phyloP scores from a whole-genome alignment of 2,113 vertebrate species.

The Anguilla rostrata region DNA sequence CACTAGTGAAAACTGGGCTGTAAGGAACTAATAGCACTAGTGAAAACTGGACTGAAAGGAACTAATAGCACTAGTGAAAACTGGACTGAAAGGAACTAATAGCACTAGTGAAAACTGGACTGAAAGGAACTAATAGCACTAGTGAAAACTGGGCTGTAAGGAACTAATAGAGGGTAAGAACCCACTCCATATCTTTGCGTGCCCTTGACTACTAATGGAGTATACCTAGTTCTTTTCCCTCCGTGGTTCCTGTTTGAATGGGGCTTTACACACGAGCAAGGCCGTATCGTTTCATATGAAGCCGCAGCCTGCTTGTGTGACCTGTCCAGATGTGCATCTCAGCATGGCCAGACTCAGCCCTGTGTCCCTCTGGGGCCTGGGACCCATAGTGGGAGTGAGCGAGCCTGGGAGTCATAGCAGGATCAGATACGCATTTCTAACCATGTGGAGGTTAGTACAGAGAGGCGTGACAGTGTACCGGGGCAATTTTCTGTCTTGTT shows the following conservation, averaged over 20 bases:
- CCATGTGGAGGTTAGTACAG: constrained; percentile 16
- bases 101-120: too few relatives aligned
- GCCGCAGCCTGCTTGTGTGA: not conserved
- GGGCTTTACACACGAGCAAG: too few relatives aligned
- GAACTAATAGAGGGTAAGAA: not conserved
- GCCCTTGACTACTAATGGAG: not conserved
- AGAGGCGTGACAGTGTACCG: constrained; percentile 16
- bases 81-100: too few relatives aligned
- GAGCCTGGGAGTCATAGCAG: not conserved
- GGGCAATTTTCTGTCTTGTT: constrained; percentile 28
- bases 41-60: too few relatives aligned
- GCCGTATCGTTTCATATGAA: too few relatives aligned
- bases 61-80: too few relatives aligned
- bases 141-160: not conserved
- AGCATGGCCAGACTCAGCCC: not conserved
- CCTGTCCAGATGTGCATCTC: not conserved
- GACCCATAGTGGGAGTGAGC: not conserved
- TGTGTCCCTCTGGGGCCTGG: not conserved
- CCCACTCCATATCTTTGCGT: not conserved
- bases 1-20: too few relatives aligned
- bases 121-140: not conserved
- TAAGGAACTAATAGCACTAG: too few relatives aligned
- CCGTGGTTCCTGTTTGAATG: not conserved
- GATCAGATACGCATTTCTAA: not conserved
- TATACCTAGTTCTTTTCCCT: not conserved